Evolutionary conservation across 2,888 invertebrate genomes (phyloP).

Genomic region (Ceriagrion tenellum): DNA sequence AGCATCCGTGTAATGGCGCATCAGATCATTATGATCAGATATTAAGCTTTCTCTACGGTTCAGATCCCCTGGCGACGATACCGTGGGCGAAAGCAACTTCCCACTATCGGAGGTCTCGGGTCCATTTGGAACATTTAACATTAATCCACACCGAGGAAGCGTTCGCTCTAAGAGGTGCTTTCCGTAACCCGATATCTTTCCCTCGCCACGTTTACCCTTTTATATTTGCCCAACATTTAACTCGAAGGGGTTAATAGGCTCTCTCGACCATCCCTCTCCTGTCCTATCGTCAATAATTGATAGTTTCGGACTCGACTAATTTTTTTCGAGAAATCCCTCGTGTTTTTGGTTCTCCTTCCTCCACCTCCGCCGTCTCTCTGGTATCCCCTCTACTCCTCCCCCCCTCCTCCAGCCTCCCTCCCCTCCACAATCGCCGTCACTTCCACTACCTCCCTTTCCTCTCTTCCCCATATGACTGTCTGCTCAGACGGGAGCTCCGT

Average conservation of each 20-base stretch:
- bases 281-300: not conserved
- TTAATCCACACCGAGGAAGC: not conserved
- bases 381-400: too few relatives aligned
- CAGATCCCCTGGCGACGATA: too few relatives aligned
- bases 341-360: not conserved
- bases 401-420: not conserved
- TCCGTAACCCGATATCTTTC: slow-evolving; percentile 3
- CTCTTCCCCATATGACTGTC: not conserved
- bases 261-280: not conserved
- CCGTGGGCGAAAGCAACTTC: too few relatives aligned
- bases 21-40: too few relatives aligned
- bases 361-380: not conserved
- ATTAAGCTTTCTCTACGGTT: too few relatives aligned
- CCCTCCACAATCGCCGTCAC: not conserved
- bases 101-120: not conserved
- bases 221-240: slow-evolving; percentile 22
- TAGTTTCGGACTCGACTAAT: not conserved
- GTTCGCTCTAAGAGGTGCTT: not conserved
- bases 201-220: not conserved
- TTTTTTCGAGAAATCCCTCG: not conserved
- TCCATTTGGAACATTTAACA: not conserved
- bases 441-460: not conserved
- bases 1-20: too few relatives aligned
- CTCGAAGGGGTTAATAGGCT: not conserved
- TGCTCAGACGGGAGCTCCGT: not conserved